Base-by-base conservation (phyloP, 2,113 vertebrate species). In the Chelonoidis abingdonii region DNA sequence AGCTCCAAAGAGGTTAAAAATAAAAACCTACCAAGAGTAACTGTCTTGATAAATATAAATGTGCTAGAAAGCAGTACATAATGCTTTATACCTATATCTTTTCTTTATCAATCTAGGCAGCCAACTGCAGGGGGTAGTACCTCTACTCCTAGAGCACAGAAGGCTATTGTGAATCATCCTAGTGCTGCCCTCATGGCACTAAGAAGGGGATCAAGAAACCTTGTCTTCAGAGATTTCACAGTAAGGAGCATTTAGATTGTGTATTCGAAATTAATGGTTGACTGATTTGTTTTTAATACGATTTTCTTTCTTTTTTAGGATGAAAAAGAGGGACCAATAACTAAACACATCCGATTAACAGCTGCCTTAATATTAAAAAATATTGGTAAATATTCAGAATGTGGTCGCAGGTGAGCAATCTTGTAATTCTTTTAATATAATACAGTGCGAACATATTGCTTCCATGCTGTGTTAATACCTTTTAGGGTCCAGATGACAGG, bases 291-390 rank as follows among this genome's bases (percentile, higher is more conserved):
- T 92, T 91, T 94, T 87, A 97, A 56, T 56, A 90, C 19, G 94
- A 83, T 95, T 83, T 87, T 80, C 62, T 95, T 52, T 85, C 93
- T 92, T 81, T 80, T 94, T 16, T 92, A 99, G 99, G 99, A 99
- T 98, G 99, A 99, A 98, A 99, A 99, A 98, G 99, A 99, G 99
- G 99, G 99, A 99, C 99, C 99, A 99, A 99, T 99, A 99, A 99
- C 99, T 98, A 99, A 99, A 99, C 99, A 99, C 99, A 99, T 99
- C 98, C 98, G 99, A 99, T 98, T 99, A 99, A 99, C 99, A 98
- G 99, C 99, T 99, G 99, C 99, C 99, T 99, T 99, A 99, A 99
- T 99, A 98, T 98, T 99, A 98, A 99, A 99, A 99, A 99, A 99
- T 98, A 99, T 99, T 98, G 99, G 99, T 98, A 99, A 99, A 99